Evolutionary conservation across 2,113 vertebrate genomes (phyloP).

Genomic region (Hydrochoerus hydrochaeris): DNA sequence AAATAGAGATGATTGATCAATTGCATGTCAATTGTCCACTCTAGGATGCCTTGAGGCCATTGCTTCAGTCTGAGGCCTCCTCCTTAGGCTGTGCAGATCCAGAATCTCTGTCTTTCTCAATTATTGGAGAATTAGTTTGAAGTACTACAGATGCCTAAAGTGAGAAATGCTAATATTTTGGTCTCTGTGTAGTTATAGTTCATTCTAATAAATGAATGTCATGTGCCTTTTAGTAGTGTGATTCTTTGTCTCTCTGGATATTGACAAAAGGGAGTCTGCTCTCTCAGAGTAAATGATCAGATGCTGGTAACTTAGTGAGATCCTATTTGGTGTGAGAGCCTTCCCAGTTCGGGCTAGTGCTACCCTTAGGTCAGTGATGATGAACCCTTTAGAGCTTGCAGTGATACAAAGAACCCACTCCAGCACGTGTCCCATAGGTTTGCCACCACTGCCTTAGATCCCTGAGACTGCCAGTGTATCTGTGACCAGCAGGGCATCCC

Average conservation of each 20-base stretch:
- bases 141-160: neutral
- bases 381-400: neutral
- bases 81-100: neutral
- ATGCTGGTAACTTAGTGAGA: conserved; percentile 22
- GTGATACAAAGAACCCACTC: neutral
- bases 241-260: neutral
- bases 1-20: conserved; percentile 18
- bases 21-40: neutral
- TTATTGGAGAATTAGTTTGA: conserved; percentile 15
- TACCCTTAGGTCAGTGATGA: neutral
- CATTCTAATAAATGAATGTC: conserved; percentile 15
- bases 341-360: neutral
- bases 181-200: neutral
- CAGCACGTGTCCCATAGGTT: neutral
- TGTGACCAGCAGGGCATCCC: neutral
- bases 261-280: neutral
- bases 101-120: neutral
- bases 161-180: conserved; percentile 37
- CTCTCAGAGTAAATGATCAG: neutral
- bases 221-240: conserved; percentile 26
- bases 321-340: neutral
- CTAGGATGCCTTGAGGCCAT: neutral
- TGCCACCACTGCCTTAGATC: neutral
- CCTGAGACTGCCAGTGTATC: neutral
- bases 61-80: neutral